These are phyloP conservation scores for Catocala sponsa DNA, from an alignment of 2,888 invertebrate species.

Conservation along the genomic window DNA sequence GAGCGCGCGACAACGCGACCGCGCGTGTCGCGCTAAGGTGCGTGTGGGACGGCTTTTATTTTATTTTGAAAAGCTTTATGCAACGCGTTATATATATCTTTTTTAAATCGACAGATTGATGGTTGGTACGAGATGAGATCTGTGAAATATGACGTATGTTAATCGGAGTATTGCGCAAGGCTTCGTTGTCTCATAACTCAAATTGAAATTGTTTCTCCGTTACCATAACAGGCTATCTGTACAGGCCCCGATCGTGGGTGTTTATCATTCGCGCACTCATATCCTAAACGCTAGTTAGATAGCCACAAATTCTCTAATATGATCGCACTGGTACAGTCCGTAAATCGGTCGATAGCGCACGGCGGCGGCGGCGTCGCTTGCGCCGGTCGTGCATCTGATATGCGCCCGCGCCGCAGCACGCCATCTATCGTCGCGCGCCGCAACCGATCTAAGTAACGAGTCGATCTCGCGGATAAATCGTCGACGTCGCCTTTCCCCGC, in stretches of 20 bases:
- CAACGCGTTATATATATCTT: conserved; percentile 14
- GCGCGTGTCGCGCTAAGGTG: conserved; percentile 47
- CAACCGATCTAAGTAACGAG: conserved; percentile 82
- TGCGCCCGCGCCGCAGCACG: conserved; percentile 61
- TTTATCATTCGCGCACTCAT: conserved; percentile 46
- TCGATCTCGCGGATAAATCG: conserved; percentile 80
- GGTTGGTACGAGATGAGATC: background rate
- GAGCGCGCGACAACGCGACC: conserved; percentile 50
- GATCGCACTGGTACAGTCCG: conserved; percentile 50
- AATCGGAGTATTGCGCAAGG: conserved; percentile 2
- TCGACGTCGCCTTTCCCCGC: conserved; percentile 72
- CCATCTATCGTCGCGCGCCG: conserved; percentile 78
- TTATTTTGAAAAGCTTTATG: conserved; percentile 37
- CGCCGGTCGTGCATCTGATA: conserved; percentile 81
- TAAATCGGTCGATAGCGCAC: conserved; percentile 59
- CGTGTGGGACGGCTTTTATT: conserved; percentile 51
- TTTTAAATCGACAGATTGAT: background rate
- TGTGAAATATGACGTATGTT: conserved; percentile 4
- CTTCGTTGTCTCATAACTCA: conserved; percentile 19
- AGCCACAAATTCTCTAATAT: conserved; percentile 56
- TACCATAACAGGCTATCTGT: conserved; percentile 41
- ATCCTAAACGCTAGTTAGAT: conserved; percentile 54
- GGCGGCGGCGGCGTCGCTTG: conserved; percentile 52
- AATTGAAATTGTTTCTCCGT: conserved; percentile 40
- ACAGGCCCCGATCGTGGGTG: conserved; percentile 28